phyloP scores from a whole-genome alignment of 2,888 invertebrate genomes.

The Ennomos erosarius region DNA sequence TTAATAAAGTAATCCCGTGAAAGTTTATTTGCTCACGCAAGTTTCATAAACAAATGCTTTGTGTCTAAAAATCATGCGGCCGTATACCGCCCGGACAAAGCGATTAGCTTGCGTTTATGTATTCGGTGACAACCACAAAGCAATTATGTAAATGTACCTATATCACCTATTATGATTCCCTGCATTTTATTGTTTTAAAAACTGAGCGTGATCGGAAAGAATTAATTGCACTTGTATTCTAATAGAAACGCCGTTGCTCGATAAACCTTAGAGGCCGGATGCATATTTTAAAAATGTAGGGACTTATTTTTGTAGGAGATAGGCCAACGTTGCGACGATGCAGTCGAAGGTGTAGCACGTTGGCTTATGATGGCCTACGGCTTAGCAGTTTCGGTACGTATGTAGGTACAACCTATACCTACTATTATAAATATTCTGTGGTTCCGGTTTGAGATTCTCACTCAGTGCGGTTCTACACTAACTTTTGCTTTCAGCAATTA shows the following conservation, averaged over 20 bases:
- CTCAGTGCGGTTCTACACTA: constrained; percentile 12
- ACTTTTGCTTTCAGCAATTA: constrained; percentile 19
- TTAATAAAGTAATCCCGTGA: constrained; percentile 32
- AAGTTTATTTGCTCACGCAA: constrained; percentile 33
- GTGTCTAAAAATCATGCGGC: constrained; percentile 33
- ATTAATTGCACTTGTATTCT: constrained; percentile 14
- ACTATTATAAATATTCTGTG: too few relatives aligned
- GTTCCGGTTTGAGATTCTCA: constrained; percentile 6
- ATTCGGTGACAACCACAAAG: constrained; percentile 44
- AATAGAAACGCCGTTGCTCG: not conserved
- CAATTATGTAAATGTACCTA: constrained; percentile 47
- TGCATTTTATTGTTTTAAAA: too few relatives aligned
- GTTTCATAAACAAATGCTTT: constrained; percentile 32
- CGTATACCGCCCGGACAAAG: constrained; percentile 27
- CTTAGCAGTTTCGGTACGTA: too few relatives aligned
- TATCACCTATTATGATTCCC: too few relatives aligned
- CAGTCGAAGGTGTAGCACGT: too few relatives aligned
- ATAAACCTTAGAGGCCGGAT: too few relatives aligned
- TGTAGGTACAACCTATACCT: too few relatives aligned
- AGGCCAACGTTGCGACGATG: too few relatives aligned
- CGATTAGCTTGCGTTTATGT: constrained; percentile 44
- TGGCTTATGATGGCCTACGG: too few relatives aligned
- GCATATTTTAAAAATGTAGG: too few relatives aligned
- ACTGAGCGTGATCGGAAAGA: constrained; percentile 28
- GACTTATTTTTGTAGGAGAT: too few relatives aligned